A percentile compares a stretch with the other conserved stretches of the same genome.
Conservation (phyloP, 2,797 vertebrate genomes). For the Dipus sagitta region DNA sequence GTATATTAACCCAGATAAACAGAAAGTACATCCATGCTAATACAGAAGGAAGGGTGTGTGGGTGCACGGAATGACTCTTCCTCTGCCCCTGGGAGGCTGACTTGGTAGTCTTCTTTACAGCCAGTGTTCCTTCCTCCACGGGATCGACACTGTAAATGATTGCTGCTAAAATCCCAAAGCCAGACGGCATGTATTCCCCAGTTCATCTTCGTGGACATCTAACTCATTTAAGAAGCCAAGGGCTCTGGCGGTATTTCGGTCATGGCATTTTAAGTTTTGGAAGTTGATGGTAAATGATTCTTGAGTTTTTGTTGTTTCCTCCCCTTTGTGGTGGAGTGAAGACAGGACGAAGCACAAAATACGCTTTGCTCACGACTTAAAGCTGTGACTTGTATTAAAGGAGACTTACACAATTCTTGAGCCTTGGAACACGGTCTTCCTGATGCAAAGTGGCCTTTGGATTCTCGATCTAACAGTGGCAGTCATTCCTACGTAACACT, state of each 20-base stretch:
- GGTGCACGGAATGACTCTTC: not conserved
- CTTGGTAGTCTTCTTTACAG: not conserved
- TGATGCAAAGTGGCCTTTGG: no score
- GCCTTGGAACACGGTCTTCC: no score
- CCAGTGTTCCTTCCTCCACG: not conserved
- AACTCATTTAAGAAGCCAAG: not conserved
- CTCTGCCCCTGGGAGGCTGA: not conserved
- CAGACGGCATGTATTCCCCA: not conserved
- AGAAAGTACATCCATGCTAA: slow-evolving; percentile 3
- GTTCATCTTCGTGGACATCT: no score
- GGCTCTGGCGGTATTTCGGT: not conserved
- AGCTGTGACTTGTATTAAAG: slow-evolving; percentile 43
- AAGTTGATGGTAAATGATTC: not conserved
- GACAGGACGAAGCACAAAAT: not conserved
- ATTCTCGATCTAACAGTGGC: no score
- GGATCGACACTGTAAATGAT: not conserved
- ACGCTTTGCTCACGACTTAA: not conserved
- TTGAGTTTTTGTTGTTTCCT: slow-evolving; percentile 14
- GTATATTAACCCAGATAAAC: slow-evolving; percentile 16
- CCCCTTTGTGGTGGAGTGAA: not conserved
- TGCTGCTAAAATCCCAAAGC: not conserved
- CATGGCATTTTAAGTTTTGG: not conserved
- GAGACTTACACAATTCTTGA: not conserved
- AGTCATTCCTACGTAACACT: no score
- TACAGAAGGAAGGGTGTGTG: not conserved